A percentile compares a stretch with the other conserved stretches of the same genome.
Conservation (phyloP, 92 coral and sea anemone species). For the Parazoanthus atlanticus region DNA sequence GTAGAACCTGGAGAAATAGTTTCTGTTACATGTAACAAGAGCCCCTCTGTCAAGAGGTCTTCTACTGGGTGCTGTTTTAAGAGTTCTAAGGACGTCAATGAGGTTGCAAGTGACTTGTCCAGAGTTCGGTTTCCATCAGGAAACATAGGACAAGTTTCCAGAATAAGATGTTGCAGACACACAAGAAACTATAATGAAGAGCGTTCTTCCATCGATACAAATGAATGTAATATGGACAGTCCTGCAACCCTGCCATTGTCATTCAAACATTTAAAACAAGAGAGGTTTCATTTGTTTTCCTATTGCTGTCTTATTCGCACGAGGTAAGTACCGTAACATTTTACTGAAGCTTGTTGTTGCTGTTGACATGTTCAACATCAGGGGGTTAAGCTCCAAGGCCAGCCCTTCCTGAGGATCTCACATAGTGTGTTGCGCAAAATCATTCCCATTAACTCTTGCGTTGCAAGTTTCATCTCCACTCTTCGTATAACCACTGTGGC, state of each 20-base stretch:
- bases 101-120: neutral
- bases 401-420: too few relatives aligned
- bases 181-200: neutral
- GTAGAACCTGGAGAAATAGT: neutral
- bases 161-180: neutral
- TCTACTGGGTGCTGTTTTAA: neutral
- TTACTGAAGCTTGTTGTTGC: neutral
- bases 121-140: neutral
- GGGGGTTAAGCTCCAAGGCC: too few relatives aligned
- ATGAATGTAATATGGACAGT: neutral
- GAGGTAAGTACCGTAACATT: conserved; percentile 5
- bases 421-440: too few relatives aligned
- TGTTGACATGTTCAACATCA: too few relatives aligned
- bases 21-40: neutral
- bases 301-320: conserved; percentile 39
- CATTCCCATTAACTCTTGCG: too few relatives aligned
- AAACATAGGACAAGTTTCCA: neutral
- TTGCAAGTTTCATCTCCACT: too few relatives aligned
- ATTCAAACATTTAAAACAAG: neutral
- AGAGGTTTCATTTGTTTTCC: conserved; percentile 29
- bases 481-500: too few relatives aligned
- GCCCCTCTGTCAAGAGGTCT: too few relatives aligned
- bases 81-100: neutral
- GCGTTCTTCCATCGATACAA: neutral
- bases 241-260: neutral